Evolutionary conservation across 1,140 invertebrate genomes (phyloP).

Genomic region (Vanessa tameamea): DNA sequence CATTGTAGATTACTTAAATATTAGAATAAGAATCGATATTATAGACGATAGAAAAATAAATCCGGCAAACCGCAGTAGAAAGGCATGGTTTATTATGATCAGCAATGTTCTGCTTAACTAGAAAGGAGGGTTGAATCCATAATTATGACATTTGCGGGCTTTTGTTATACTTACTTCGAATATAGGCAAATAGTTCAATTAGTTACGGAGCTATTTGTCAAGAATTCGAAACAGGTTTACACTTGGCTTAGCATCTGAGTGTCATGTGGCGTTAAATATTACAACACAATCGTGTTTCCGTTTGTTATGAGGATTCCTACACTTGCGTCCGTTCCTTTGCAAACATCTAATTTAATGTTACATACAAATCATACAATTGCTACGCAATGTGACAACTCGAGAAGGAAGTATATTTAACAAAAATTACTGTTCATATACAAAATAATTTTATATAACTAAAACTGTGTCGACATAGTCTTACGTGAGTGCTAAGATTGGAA

Average conservation of each 20-base stretch:
- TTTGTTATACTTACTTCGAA: no score
- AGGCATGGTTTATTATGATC: no score
- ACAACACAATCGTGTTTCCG: slow-evolving; percentile 33
- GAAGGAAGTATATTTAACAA: slow-evolving; percentile 21
- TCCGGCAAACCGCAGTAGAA: no score
- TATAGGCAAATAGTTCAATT: not conserved
- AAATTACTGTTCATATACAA: slow-evolving; percentile 13
- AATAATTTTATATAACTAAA: slow-evolving; percentile 15
- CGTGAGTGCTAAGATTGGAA: not conserved
- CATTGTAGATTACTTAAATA: no score
- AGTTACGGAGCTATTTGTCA: not conserved
- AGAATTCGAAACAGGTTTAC: slow-evolving; percentile 11
- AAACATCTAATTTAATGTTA: slow-evolving; percentile 32
- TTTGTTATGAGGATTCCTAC: slow-evolving; percentile 31
- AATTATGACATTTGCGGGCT: no score
- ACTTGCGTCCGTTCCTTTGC: slow-evolving; percentile 34
- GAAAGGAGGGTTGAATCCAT: no score
- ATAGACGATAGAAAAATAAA: no score
- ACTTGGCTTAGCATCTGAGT: slow-evolving; percentile 19
- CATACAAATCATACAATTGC: slow-evolving; percentile 23
- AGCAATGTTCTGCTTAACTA: no score
- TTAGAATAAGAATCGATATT: no score
- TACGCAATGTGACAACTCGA: slow-evolving; percentile 11
- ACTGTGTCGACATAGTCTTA: not conserved
- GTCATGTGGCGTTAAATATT: slow-evolving; percentile 27